These are phyloP conservation scores for Drosophila nikananu DNA, from an alignment of 1,140 invertebrate species.

Conservation along the genomic window DNA sequence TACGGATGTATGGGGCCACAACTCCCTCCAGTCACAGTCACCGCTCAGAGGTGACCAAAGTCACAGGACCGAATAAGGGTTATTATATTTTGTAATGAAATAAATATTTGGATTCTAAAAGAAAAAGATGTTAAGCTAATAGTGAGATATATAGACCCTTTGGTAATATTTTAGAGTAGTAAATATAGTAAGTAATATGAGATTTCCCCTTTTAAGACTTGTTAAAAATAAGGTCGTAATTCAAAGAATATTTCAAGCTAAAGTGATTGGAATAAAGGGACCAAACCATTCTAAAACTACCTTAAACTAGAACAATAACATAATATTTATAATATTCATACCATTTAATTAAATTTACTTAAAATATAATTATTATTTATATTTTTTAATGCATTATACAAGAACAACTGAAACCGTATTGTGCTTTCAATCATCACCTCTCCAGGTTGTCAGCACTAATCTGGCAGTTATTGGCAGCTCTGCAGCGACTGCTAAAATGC, in stretches of 20 bases:
- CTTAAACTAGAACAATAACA: too few relatives aligned
- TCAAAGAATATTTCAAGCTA: too few relatives aligned
- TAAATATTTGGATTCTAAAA: neutral
- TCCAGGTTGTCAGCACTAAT: slow-evolving; percentile 48
- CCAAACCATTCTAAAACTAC: too few relatives aligned
- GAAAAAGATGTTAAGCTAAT: too few relatives aligned
- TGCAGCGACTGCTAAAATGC: slow-evolving; percentile 54
- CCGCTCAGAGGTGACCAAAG: neutral
- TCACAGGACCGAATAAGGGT: neutral
- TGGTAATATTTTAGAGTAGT: too few relatives aligned
- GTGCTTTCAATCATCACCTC: slow-evolving; percentile 33
- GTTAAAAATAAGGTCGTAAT: too few relatives aligned
- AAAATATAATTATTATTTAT: neutral
- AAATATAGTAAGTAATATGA: too few relatives aligned
- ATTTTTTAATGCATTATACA: neutral
- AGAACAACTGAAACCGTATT: neutral
- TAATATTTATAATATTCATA: too few relatives aligned
- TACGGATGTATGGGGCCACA: neutral
- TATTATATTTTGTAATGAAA: neutral
- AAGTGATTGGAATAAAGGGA: too few relatives aligned
- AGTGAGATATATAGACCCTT: too few relatives aligned
- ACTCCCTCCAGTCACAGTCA: slow-evolving; percentile 7
- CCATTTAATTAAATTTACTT: too few relatives aligned
- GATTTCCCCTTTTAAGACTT: too few relatives aligned
- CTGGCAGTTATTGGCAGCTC: slow-evolving; percentile 68